Percentiles rank a stretch among this genome's conserved stretches.
These are phyloP conservation scores for human (Homo sapiens) DNA, from an alignment of 2,113 vertebrate genomes.

Conservation along the genomic window DNA sequence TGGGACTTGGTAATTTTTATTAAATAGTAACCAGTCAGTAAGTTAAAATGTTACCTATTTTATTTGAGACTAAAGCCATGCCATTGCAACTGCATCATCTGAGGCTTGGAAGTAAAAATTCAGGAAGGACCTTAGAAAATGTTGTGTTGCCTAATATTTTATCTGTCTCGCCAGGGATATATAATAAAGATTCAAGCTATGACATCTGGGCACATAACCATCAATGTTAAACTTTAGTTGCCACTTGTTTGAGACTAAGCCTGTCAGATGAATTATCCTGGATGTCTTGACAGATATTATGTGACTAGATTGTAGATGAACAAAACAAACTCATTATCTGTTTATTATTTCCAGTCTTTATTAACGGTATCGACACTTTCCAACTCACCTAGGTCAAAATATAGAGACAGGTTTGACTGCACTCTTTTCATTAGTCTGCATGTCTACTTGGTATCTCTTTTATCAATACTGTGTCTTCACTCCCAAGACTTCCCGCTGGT, in stretches of 20 bases:
- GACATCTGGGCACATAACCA: neutral
- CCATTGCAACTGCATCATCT: neutral
- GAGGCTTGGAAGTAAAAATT: neutral
- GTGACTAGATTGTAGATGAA: neutral
- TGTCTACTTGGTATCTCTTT: neutral
- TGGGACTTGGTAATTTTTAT: neutral
- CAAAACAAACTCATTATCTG: neutral
- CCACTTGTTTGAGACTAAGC: neutral
- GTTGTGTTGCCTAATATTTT: neutral
- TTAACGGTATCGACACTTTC: neutral
- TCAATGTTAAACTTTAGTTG: neutral
- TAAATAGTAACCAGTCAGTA: neutral
- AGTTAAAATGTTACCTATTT: neutral
- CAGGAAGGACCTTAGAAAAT: neutral
- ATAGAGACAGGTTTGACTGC: neutral
- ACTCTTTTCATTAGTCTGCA: neutral
- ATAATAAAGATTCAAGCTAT: neutral
- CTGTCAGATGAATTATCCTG: neutral
- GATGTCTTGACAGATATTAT: neutral
- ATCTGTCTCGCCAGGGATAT: neutral
- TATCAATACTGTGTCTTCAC: neutral
- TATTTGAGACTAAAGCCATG: neutral
- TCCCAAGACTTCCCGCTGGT: neutral
- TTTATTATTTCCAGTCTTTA: neutral
- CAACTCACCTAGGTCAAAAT: neutral